phyloP scores from a whole-genome alignment of 2,797 vertebrate species.

The Cetoscarus ocellatus region DNA sequence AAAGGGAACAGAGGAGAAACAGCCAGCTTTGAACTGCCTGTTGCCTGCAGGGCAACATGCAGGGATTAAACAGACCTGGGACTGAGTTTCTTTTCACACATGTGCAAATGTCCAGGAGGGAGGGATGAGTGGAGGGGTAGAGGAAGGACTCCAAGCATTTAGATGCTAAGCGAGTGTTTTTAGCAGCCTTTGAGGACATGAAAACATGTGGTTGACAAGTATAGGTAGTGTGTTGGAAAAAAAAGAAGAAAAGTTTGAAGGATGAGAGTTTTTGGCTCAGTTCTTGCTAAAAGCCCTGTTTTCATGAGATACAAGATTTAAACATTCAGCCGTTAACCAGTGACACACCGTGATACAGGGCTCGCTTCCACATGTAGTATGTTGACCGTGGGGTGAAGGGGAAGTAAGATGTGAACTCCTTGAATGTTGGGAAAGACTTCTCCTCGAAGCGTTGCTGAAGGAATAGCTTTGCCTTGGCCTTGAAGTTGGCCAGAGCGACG shows the following conservation, averaged over 20 bases:
- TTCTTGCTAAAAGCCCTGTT: conserved; percentile 3
- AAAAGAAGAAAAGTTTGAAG: neutral
- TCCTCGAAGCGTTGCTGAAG: conserved; percentile 95
- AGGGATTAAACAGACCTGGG: conserved; percentile 62
- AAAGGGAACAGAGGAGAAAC: conserved; percentile 36
- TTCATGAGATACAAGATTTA: neutral
- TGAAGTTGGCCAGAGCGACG: conserved; percentile 92
- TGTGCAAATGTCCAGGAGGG: conserved; percentile 81
- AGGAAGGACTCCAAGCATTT: conserved; percentile 66
- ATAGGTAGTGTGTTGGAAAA: conserved; percentile 45
- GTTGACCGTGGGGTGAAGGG: conserved; percentile 95
- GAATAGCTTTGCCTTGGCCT: conserved; percentile 96
- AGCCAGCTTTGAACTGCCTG: conserved; percentile 82
- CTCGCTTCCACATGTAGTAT: conserved; percentile 99
- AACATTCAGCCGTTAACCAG: conserved; percentile 87
- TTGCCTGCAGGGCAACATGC: conserved; percentile 76
- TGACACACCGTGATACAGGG: conserved; percentile 92
- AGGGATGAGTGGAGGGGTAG: conserved; percentile 59
- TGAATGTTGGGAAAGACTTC: conserved; percentile 95
- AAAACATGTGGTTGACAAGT: conserved; percentile 6
- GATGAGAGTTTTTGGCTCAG: neutral
- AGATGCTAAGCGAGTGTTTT: conserved; percentile 55
- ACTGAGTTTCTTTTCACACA: conserved; percentile 79
- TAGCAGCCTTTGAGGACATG: conserved; percentile 11
- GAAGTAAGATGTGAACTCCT: conserved; percentile 94